These are phyloP conservation scores for Luperina nickerlii DNA, from an alignment of 2,888 invertebrate genomes.

Conservation along the genomic window DNA sequence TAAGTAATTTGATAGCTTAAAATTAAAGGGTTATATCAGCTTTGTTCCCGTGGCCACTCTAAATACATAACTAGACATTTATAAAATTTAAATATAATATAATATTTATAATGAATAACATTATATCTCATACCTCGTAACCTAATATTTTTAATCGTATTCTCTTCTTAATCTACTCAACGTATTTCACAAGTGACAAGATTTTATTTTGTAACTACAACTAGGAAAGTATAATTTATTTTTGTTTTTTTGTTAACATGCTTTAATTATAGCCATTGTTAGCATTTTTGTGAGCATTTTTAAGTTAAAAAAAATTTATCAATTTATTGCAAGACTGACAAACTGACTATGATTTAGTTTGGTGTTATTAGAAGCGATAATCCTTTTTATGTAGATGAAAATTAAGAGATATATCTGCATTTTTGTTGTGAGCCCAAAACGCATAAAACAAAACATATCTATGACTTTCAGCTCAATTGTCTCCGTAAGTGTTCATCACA, in stretches of 20 bases:
- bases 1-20: not conserved
- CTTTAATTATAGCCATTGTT: constrained; percentile 29
- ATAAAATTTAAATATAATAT: not conserved
- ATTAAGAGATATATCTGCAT: not conserved
- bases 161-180: constrained; percentile 12
- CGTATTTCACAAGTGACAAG: constrained; percentile 33
- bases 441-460: constrained; percentile 41
- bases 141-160: constrained; percentile 28
- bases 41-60: constrained; percentile 28
- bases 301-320: constrained; percentile 44
- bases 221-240: constrained; percentile 45
- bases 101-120: not conserved
- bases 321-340: constrained; percentile 58
- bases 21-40: not conserved
- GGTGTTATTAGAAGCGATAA: not conserved
- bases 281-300: constrained; percentile 51
- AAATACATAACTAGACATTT: not conserved
- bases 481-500: not conserved
- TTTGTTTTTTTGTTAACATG: constrained; percentile 31
- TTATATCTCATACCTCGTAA: constrained; percentile 18
- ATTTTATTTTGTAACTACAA: constrained; percentile 31
- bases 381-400: not conserved
- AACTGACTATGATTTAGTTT: constrained; percentile 27
- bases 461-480: constrained; percentile 24
- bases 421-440: constrained; percentile 4